These are phyloP conservation scores for Cricetomys ansorgei DNA, from an alignment of 2,113 vertebrate genomes.

Conservation along the genomic window DNA sequence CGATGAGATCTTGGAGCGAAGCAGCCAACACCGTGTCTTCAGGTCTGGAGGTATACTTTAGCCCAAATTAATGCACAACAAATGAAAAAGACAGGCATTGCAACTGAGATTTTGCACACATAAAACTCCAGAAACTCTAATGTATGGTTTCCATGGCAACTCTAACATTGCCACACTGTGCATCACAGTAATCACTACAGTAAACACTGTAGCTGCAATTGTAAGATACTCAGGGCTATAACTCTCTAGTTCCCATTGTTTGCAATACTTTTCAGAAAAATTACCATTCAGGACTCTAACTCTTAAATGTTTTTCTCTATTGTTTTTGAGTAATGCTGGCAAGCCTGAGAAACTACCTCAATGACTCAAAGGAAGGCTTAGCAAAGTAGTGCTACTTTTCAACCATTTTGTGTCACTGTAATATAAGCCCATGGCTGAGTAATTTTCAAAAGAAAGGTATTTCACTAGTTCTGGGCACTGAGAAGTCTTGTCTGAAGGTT, in stretches of 20 bases:
- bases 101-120: conserved; percentile 46
- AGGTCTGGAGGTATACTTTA: conserved; percentile 40
- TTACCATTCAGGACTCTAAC: background rate
- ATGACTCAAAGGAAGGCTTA: background rate
- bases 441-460: background rate
- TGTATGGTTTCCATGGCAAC: conserved; percentile 66
- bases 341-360: conserved; percentile 21
- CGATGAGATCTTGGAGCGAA: conserved; percentile 31
- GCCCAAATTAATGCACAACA: background rate
- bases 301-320: conserved; percentile 3
- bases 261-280: conserved; percentile 50
- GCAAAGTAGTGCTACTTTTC: background rate
- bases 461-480: background rate
- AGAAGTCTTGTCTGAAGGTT: background rate
- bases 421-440: background rate
- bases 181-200: conserved; percentile 54
- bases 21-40: background rate
- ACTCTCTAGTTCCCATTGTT: conserved; percentile 53
- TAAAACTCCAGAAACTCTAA: conserved; percentile 64
- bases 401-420: background rate
- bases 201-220: conserved; percentile 45
- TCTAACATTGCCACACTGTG: conserved; percentile 43
- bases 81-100: conserved; percentile 43
- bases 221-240: conserved; percentile 13
- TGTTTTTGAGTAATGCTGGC: background rate